A percentile compares a stretch with the other conserved stretches of the same genome.
These are phyloP conservation scores for Nasonia giraulti DNA, from an alignment of 1,140 invertebrate species.

Conservation along the genomic window DNA sequence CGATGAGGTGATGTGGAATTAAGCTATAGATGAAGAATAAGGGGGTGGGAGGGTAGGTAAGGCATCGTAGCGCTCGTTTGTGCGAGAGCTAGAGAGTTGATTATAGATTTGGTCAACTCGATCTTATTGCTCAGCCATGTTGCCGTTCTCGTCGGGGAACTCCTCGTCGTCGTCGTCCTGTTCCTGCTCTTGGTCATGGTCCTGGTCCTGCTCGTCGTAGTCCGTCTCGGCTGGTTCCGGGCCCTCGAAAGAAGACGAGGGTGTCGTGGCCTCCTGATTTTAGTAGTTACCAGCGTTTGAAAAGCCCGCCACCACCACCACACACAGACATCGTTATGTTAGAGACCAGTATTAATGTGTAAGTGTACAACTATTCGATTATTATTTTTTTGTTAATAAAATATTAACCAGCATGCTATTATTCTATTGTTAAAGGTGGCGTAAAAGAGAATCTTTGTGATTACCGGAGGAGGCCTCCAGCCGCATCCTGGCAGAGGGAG, in stretches of 20 bases:
- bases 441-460: background rate
- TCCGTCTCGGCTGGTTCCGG: constrained; percentile 73
- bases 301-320: constrained; percentile 62
- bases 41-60: constrained; percentile 17
- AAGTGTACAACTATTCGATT: background rate
- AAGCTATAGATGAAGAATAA: constrained; percentile 31
- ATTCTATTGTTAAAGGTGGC: background rate
- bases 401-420: too few relatives aligned
- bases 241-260: constrained; percentile 64
- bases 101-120: constrained; percentile 14
- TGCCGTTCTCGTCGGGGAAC: constrained; percentile 69
- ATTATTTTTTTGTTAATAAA: too few relatives aligned
- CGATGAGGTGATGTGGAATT: constrained; percentile 14
- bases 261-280: constrained; percentile 65
- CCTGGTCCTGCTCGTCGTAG: constrained; percentile 64
- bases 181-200: constrained; percentile 53
- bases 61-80: constrained; percentile 33
- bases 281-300: background rate
- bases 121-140: constrained; percentile 70
- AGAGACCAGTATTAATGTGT: background rate
- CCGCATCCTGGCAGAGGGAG: constrained; percentile 95
- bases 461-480: constrained; percentile 90
- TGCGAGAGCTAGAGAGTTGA: background rate
- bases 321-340: background rate
- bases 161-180: constrained; percentile 70